Percentiles rank a stretch among this genome's conserved stretches.
Evolutionary conservation across 2,888 invertebrate species (phyloP).

Genomic region (Formica aserva): DNA sequence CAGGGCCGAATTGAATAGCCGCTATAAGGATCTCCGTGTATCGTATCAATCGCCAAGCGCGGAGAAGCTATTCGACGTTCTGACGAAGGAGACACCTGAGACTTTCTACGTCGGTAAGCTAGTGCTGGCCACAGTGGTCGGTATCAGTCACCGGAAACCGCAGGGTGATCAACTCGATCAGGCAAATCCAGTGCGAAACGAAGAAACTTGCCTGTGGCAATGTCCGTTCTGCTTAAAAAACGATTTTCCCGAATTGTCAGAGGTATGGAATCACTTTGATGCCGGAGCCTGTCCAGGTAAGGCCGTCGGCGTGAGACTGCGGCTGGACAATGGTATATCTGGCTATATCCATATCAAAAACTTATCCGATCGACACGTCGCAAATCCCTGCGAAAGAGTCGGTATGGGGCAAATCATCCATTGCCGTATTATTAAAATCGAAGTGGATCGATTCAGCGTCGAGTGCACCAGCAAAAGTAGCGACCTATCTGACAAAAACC

Average conservation of each 20-base stretch:
- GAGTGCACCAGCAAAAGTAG: constrained; percentile 97
- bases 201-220: constrained; percentile 98
- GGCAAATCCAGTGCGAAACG: constrained; percentile 97
- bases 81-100: constrained; percentile 98
- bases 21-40: constrained; percentile 96
- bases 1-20: constrained; percentile 96
- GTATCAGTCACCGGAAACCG: constrained; percentile 95
- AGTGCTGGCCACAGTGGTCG: constrained; percentile 92
- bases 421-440: constrained; percentile 97
- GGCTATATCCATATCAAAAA: constrained; percentile 98
- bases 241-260: constrained; percentile 97
- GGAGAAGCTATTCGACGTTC: constrained; percentile 96
- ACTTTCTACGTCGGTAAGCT: constrained; percentile 96
- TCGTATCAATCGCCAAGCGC: constrained; percentile 92
- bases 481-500: constrained; percentile 95
- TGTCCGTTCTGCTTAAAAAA: constrained; percentile 99
- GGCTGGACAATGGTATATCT: constrained; percentile 96
- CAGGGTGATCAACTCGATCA: constrained; percentile 97
- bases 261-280: constrained; percentile 99
- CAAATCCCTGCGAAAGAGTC: constrained; percentile 97
- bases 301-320: constrained; percentile 95
- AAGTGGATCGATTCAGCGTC: constrained; percentile 96
- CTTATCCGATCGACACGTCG: constrained; percentile 96
- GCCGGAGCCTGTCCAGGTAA: constrained; percentile 98
- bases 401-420: constrained; percentile 93